A percentile compares a stretch with the other conserved stretches of the same genome.
Evolutionary conservation across 1,140 invertebrate species (phyloP).

Genomic region (Bombus pascuorum): DNA sequence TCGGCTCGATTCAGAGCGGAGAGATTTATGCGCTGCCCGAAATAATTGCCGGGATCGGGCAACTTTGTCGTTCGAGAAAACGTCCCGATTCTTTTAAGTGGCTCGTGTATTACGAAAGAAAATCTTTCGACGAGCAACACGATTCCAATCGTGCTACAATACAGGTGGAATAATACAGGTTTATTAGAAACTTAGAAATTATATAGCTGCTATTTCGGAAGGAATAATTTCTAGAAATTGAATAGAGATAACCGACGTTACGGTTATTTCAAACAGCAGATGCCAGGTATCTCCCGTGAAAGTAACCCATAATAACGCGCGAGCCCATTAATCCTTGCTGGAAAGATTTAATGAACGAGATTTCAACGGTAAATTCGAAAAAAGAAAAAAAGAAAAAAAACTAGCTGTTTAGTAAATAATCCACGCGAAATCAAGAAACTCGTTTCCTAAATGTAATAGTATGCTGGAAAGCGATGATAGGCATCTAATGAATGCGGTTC

Average conservation of each 20-base stretch:
- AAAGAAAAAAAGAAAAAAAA: not conserved
- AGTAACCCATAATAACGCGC: too few species aligned
- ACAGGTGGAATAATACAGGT: not conserved
- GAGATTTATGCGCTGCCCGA: slow-evolving; percentile 2
- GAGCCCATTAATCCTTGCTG: not conserved
- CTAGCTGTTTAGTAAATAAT: not conserved
- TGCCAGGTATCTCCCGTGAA: not conserved
- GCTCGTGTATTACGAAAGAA: not conserved
- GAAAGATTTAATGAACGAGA: slow-evolving; percentile 2
- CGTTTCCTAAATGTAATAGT: slow-evolving; percentile 13
- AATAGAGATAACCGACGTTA: not conserved
- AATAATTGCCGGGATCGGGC: slow-evolving; percentile 5
- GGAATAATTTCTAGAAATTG: not conserved
- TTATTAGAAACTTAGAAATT: not conserved
- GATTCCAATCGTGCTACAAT: not conserved
- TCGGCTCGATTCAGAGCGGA: slow-evolving; percentile 1
- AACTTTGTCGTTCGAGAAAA: not conserved
- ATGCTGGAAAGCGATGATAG: not conserved
- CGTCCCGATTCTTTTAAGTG: not conserved
- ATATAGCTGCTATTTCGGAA: not conserved
- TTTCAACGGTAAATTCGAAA: not conserved
- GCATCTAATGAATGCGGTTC: slow-evolving; percentile 16
- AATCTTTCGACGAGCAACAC: not conserved
- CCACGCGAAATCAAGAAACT: slow-evolving; percentile 11
- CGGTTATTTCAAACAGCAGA: not conserved